Evolutionary conservation across 2,888 invertebrate genomes (phyloP).

Genomic region (Eulithis prunata): DNA sequence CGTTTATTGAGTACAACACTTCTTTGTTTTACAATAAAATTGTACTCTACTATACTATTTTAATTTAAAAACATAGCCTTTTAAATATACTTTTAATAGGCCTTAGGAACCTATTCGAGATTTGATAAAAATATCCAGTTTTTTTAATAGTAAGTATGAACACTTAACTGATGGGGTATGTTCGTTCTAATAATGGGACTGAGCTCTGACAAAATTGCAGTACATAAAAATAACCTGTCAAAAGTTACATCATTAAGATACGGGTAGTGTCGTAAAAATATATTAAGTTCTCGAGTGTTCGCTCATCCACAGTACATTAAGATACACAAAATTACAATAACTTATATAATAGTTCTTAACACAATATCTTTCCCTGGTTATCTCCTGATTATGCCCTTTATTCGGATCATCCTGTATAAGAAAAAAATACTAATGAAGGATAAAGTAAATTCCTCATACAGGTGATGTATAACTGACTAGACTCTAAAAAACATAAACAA

Average conservation of each 20-base stretch:
- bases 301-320: not conserved
- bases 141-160: too few relatives aligned
- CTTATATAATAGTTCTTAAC: not conserved
- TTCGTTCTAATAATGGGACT: too few relatives aligned
- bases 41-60: not conserved
- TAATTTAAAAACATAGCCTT: too few relatives aligned
- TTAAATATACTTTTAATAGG: too few relatives aligned
- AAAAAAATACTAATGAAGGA: not conserved
- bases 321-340: not conserved
- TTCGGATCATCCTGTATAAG: slow-evolving; percentile 7
- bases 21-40: not conserved
- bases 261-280: not conserved
- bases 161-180: too few relatives aligned
- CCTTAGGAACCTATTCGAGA: too few relatives aligned
- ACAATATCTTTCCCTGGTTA: slow-evolving; percentile 3
- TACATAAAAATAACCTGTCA: not conserved
- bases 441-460: not conserved
- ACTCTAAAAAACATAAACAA: slow-evolving; percentile 23
- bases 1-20: slow-evolving; percentile 10
- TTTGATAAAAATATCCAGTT: too few relatives aligned
- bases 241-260: not conserved
- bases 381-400: slow-evolving; percentile 13
- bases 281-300: not conserved
- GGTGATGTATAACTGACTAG: slow-evolving; percentile 24
- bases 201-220: too few relatives aligned